phyloP scores from a whole-genome alignment of 2,113 vertebrate genomes.

The Caretta caretta region DNA sequence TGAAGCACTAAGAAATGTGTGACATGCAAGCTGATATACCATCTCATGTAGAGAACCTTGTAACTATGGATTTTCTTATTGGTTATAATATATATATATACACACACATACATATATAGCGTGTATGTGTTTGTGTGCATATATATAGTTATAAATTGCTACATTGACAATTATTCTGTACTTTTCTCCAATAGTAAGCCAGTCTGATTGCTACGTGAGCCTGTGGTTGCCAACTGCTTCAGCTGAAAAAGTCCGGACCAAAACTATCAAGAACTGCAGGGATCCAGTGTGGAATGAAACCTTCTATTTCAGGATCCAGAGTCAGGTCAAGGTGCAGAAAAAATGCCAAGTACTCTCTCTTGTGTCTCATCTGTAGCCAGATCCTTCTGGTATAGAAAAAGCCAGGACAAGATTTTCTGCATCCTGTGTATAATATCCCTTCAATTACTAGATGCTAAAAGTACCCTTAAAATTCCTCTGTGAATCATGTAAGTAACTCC shows the following conservation, averaged over 20 bases:
- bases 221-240: conserved; percentile 81
- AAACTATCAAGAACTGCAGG: conserved; percentile 71
- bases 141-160: neutral
- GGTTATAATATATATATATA: too few relatives aligned
- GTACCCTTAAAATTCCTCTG: neutral
- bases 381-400: neutral
- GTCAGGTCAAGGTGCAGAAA: conserved; percentile 78
- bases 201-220: conserved; percentile 81
- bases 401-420: neutral
- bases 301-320: conserved; percentile 79
- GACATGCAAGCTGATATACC: neutral
- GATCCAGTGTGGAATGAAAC: conserved; percentile 84
- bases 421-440: neutral
- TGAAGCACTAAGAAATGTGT: neutral
- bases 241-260: conserved; percentile 71
- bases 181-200: conserved; percentile 53
- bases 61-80: neutral
- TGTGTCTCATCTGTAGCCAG: neutral
- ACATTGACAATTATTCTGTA: neutral
- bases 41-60: neutral
- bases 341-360: neutral
- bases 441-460: neutral
- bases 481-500: neutral
- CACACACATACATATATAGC: too few relatives aligned
- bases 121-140: too few relatives aligned